These are phyloP conservation scores for Spodoptera littoralis DNA, from an alignment of 2,888 invertebrate genomes.

Conservation along the genomic window DNA sequence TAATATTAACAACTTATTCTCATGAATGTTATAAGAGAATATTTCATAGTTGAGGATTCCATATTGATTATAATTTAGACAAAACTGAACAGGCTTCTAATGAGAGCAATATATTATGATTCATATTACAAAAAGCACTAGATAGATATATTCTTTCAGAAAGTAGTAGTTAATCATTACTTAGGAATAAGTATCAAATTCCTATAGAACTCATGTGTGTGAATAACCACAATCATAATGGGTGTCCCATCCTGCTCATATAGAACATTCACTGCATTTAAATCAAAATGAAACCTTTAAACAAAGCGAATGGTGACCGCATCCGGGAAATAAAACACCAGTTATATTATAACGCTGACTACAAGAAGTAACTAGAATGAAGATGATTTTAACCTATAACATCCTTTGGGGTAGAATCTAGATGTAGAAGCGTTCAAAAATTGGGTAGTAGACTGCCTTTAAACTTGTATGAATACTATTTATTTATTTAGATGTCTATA, in stretches of 20 bases:
- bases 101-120: too few relatives aligned
- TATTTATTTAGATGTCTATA: too few relatives aligned
- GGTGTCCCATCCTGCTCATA: constrained; percentile 13
- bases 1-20: constrained; percentile 9
- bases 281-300: constrained; percentile 26
- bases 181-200: neutral
- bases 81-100: too few relatives aligned
- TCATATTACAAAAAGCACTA: too few relatives aligned
- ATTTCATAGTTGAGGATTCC: constrained; percentile 2
- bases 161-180: too few relatives aligned
- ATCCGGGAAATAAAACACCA: constrained; percentile 15
- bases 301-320: constrained; percentile 16
- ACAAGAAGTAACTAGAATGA: too few relatives aligned
- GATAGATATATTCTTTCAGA: too few relatives aligned
- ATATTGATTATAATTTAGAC: neutral
- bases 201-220: neutral
- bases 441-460: too few relatives aligned
- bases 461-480: too few relatives aligned
- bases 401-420: too few relatives aligned
- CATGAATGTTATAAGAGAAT: constrained; percentile 10
- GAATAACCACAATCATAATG: neutral
- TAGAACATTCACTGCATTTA: constrained; percentile 13
- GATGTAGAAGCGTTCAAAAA: too few relatives aligned
- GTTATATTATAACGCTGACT: constrained; percentile 5
- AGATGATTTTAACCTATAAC: too few relatives aligned